Base-by-base conservation (phyloP, 2,888 invertebrate species). In the Temnothorax rugatulus region DNA sequence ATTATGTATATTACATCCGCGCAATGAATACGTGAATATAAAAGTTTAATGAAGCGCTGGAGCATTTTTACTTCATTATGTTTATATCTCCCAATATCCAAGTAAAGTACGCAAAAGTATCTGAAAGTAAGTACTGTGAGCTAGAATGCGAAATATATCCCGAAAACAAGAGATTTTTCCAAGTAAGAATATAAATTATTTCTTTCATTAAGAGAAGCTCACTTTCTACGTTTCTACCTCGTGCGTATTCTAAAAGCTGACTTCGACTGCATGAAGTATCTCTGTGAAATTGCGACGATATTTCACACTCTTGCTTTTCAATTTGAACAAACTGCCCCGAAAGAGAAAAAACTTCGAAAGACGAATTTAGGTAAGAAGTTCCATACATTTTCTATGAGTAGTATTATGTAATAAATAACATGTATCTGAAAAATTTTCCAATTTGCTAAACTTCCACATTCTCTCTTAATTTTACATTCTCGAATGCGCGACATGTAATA, bases 151-250 rank as follows among this genome's bases (percentile, higher is more conserved):
- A 29, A 29, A 71, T 59, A 59, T 59, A 47, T 47, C 15, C 18
- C 21, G 7, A 41, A 68, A 15, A 25, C 25, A 54, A 18, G 9
- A 59, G 21, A 71, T 79, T 34, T 54, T 38, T 34, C 25, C 18
- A 79, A 71, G 57, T 59, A 47, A 59, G 34, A 34, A 44, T 57
- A 79, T 79, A 71, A 79, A 79, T 79, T 71, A 79, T 79, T 79
- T 79, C 47, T 79, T 71, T 71, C 79, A 79, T 79, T 71, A 79
- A 79, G 71, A 71, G 47, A 4, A n/a, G 59, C 41, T 79, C 59
- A 47, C 59, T 79, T 59, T 29, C 44, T 18, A 29, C n/a, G 47
- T 79, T 59, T 29, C 44, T 34, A 59, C 44, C n/a, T 21, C 18
- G 71, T 79, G 79, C 79, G 69, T 71, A 71, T 79, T 64, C 71